Percentiles rank a stretch among this genome's conserved stretches.
phyloP scores from a whole-genome alignment of 2,888 invertebrate species.

The Drosophila mulleri region DNA sequence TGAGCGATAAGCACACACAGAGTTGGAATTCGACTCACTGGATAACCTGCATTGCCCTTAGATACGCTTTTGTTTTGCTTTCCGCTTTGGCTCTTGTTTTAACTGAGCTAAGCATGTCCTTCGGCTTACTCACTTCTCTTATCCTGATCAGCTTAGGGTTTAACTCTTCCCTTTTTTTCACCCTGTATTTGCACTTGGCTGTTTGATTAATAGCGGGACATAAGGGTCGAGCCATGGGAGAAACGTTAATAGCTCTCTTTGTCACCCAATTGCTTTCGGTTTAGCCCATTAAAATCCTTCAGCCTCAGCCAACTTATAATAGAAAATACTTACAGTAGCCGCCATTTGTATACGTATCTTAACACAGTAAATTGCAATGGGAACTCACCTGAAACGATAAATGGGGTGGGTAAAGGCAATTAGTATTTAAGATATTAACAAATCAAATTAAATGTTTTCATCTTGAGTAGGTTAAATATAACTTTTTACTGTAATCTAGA shows the following conservation, averaged over 20 bases:
- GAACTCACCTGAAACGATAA: slow-evolving; percentile 69
- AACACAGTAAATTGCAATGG: slow-evolving; percentile 20
- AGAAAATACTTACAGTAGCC: slow-evolving; percentile 69
- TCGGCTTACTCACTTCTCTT: slow-evolving; percentile 18
- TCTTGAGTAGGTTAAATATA: background rate
- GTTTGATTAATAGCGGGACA: slow-evolving; percentile 11
- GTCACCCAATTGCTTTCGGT: slow-evolving; percentile 14
- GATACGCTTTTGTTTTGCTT: slow-evolving; percentile 23
- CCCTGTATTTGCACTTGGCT: slow-evolving; percentile 4
- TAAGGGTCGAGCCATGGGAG: background rate
- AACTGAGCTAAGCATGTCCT: slow-evolving; percentile 8
- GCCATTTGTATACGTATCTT: slow-evolving; percentile 30
- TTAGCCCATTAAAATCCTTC: slow-evolving; percentile 18
- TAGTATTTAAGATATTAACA: slow-evolving; percentile 16
- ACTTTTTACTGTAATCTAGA: background rate
- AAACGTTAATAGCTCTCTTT: background rate
- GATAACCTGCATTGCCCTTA: slow-evolving; percentile 31
- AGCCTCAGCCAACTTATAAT: slow-evolving; percentile 17
- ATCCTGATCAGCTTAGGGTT: slow-evolving; percentile 34
- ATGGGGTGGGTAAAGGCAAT: slow-evolving; percentile 15
- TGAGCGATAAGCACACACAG: slow-evolving; percentile 25
- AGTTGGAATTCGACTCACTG: slow-evolving; percentile 14
- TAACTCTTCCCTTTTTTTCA: background rate
- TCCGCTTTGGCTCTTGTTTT: slow-evolving; percentile 9
- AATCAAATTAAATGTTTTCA: background rate